Percentiles rank a stretch among this genome's conserved stretches.
Evolutionary conservation across 2,888 invertebrate species (phyloP).

Genomic region (Lypha dubia): DNA sequence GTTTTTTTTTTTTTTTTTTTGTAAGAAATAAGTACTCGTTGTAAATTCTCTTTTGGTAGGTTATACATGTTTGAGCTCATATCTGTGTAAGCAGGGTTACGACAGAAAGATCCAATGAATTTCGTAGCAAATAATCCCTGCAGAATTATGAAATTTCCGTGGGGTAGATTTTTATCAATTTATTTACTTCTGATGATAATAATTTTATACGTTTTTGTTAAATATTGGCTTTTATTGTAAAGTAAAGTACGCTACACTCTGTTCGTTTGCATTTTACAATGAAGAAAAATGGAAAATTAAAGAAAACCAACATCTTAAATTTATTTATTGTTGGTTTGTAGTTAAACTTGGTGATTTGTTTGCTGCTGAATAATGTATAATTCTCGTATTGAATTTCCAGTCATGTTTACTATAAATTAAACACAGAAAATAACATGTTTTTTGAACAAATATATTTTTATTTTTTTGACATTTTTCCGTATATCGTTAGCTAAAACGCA

Average conservation of each 20-base stretch:
- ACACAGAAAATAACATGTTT: too few species aligned
- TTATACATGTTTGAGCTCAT: constrained; percentile 4
- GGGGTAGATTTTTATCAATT: constrained; percentile 77
- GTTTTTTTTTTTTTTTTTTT: too few species aligned
- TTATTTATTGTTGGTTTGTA: too few species aligned
- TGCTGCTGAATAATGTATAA: too few species aligned
- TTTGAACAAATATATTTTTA: too few species aligned
- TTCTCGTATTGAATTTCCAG: too few species aligned
- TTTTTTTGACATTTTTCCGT: too few species aligned
- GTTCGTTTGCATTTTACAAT: not conserved
- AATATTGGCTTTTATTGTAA: constrained; percentile 13
- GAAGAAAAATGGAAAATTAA: too few species aligned
- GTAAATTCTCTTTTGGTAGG: not conserved
- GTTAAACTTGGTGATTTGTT: too few species aligned
- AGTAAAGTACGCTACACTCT: constrained; percentile 2
- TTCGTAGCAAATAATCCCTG: constrained; percentile 1
- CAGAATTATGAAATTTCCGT: constrained; percentile 38
- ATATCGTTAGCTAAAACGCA: too few species aligned
- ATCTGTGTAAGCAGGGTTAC: not conserved
- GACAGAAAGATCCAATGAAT: constrained; percentile 2
- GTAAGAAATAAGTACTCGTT: not conserved
- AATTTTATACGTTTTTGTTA: constrained; percentile 24
- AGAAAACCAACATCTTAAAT: too few species aligned
- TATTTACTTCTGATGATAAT: constrained; percentile 52
- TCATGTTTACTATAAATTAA: too few species aligned